Base-by-base conservation (phyloP, 1,140 invertebrate genomes). In the Xylocopa sonorina region DNA sequence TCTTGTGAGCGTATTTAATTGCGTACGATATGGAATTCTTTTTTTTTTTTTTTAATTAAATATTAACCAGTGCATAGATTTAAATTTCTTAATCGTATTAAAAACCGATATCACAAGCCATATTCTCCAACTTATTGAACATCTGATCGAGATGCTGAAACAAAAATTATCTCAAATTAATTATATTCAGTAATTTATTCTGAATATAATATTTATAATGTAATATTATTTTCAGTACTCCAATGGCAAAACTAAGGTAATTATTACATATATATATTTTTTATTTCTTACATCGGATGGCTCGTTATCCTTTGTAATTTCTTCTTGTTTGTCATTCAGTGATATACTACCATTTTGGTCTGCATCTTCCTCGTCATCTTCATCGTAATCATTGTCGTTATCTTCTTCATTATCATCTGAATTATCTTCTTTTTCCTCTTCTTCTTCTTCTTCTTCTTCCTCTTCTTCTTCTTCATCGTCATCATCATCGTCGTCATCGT, bases 101-200 rank as follows among this genome's bases (percentile, higher is more conserved):
- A 85, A 77, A 88, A 34, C 77, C 82, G 16, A 93, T 91, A 57
- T 92, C 90, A 72, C 87, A 85, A 34, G 89, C 89, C 57, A 88
- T 91, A 50, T 91, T 89, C 48, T 92, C 90, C 38, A 93, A 78
- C 67, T 92, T 88, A 63, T 78, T 91, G 55, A 93, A 93, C 89
- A 93, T 91, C 71, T 89, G 87, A 71, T 93, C 91, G 34, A 93
- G 86, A 57, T 91, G 88, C 92, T 93, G 77, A 68, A 91, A 89
- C 46, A 78, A 87, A 79, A 85, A 82, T n/a, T 9, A 53, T 41
- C 24, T 57, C 41, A 29, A 85, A 64, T 79, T 38, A 74, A 18
- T 60, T 71, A 1, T 10, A 16, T 3, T 32, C 18, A 46, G 73
- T 74, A 63, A 18, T 78, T 53, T 24, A 63, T 41, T 29, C 2